Percentiles rank a stretch among this genome's conserved stretches.
Conservation (phyloP, 2,113 vertebrate species). For the Podilymbus podiceps region DNA sequence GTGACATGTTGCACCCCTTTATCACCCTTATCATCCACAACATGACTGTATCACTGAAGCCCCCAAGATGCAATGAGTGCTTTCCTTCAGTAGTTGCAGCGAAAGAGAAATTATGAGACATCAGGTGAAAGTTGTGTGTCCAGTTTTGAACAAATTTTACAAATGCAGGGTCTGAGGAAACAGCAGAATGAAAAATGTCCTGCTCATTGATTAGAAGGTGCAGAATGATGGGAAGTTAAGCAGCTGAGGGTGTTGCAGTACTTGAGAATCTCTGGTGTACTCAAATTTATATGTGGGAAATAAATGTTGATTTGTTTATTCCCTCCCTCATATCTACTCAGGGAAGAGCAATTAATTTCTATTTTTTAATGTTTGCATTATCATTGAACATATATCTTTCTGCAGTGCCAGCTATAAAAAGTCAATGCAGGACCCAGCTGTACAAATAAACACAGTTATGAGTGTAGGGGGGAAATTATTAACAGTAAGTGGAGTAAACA, state of each 20-base stretch:
- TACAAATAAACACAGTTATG: conserved; percentile 63
- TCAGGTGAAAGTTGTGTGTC: conserved; percentile 14
- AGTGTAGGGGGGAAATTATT: conserved; percentile 49
- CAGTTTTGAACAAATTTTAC: conserved; percentile 47
- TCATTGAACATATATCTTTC: conserved; percentile 41
- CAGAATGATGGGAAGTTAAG: conserved; percentile 1
- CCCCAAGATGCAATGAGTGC: background rate
- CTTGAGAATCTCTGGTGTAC: conserved; percentile 19
- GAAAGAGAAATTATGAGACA: conserved; percentile 39
- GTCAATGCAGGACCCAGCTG: conserved; percentile 19
- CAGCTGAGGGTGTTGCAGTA: background rate
- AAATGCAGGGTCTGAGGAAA: conserved; percentile 20
- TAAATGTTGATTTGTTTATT: conserved; percentile 60
- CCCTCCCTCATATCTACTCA: conserved; percentile 20
- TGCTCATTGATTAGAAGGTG: background rate
- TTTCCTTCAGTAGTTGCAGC: conserved; percentile 8
- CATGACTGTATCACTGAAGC: conserved; percentile 46
- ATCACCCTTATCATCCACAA: conserved; percentile 34
- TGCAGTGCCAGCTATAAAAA: conserved; percentile 54
- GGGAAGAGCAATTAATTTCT: conserved; percentile 53
- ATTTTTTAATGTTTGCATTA: conserved; percentile 59
- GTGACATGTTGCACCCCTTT: conserved; percentile 44
- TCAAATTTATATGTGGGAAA: conserved; percentile 57
- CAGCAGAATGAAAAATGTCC: background rate
- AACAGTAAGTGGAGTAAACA: conserved; percentile 31